phyloP scores from a whole-genome alignment of 2,797 vertebrate species.

The Mus minutoides region DNA sequence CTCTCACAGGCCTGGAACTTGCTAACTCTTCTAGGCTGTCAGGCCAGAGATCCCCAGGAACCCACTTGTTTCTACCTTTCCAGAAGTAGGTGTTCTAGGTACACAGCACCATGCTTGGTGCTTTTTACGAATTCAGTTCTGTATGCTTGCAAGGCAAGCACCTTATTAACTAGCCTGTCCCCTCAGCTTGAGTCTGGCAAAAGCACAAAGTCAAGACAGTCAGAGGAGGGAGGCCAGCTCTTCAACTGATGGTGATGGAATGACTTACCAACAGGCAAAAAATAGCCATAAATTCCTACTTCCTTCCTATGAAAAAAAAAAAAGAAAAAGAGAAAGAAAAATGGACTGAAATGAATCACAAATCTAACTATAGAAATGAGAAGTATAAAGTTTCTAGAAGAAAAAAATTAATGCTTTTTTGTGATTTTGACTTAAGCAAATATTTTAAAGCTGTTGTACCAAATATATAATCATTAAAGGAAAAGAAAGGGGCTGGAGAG shows the following conservation, averaged over 20 bases:
- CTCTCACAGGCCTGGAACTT: not conserved
- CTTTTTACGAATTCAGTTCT: not conserved
- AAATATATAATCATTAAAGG: not conserved
- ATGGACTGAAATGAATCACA: not conserved
- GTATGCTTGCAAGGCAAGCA: not conserved
- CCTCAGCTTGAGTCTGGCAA: not conserved
- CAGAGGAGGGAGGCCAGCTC: not conserved
- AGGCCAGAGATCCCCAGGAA: not conserved
- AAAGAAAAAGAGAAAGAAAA: too few species aligned
- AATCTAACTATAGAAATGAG: not conserved
- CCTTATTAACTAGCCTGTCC: not conserved
- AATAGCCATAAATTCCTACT: not conserved
- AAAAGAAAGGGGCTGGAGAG: not conserved
- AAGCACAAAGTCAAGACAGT: not conserved
- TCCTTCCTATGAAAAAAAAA: not conserved
- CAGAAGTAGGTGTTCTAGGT: not conserved
- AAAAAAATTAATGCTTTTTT: not conserved
- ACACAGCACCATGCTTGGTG: accelerated
- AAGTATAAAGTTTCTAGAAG: not conserved
- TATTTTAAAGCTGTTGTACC: not conserved
- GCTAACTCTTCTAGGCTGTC: not conserved
- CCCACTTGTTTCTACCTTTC: not conserved
- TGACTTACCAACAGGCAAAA: not conserved
- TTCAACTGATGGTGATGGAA: not conserved
- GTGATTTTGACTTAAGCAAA: constrained; percentile 38